Conservation (phyloP, 2,888 invertebrate species). For the Prosapia bicincta region DNA sequence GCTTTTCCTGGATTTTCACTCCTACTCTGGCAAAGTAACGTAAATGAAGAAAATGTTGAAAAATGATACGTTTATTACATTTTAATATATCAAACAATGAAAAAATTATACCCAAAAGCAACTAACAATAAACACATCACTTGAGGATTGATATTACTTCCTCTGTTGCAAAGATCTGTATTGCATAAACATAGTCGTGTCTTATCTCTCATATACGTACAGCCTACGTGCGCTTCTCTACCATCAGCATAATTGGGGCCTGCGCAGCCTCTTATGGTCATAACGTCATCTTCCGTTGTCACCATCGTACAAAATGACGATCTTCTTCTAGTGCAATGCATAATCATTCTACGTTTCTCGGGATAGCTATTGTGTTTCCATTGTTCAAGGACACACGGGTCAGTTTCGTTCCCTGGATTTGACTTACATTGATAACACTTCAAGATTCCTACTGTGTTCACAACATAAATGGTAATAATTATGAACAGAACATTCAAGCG, state of each 20-base stretch:
- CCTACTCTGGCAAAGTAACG: no score
- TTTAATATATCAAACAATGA: no score
- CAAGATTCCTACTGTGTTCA: no score
- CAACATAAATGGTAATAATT: no score
- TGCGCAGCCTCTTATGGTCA: slow-evolving; percentile 18
- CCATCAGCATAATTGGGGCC: slow-evolving; percentile 6
- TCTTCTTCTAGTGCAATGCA: slow-evolving; percentile 23
- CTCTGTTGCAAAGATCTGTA: slow-evolving; percentile 23
- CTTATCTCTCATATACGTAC: not conserved
- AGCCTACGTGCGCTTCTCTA: slow-evolving; percentile 6
- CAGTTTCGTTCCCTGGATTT: not conserved
- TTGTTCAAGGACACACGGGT: slow-evolving; percentile 1
- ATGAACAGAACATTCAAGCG: no score
- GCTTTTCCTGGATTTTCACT: no score
- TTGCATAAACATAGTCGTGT: slow-evolving; percentile 20
- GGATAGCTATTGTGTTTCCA: slow-evolving; percentile 19
- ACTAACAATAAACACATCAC: no score
- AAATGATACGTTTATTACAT: no score
- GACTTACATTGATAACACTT: slow-evolving; percentile 16
- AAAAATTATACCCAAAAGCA: no score
- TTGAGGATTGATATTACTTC: no score
- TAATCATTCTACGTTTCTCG: slow-evolving; percentile 17
- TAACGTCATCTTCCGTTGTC: not conserved
- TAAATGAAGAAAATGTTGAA: no score
- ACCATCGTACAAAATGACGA: slow-evolving; percentile 21